Evolutionary conservation across 2,888 invertebrate genomes (phyloP).

Genomic region (Eupithecia subfuscata): DNA sequence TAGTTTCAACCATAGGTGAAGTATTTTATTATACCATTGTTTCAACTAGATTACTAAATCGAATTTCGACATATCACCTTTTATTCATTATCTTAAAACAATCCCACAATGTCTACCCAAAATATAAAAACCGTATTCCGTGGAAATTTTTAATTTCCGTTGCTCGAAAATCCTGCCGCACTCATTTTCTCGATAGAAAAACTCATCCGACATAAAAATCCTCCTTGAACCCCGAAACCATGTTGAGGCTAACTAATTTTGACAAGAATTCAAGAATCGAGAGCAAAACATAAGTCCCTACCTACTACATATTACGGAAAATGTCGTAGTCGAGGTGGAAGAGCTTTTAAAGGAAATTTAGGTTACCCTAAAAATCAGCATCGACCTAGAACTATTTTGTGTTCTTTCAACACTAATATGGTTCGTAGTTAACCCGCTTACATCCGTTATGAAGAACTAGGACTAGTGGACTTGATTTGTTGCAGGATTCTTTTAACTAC

Average conservation of each 20-base stretch:
- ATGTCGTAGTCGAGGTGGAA: too few species aligned
- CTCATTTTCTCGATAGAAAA: not conserved
- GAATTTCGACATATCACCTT: not conserved
- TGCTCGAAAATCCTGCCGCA: not conserved
- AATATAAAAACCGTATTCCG: not conserved
- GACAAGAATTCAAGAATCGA: not conserved
- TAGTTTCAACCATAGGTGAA: not conserved
- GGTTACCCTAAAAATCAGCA: not conserved
- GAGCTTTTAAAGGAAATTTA: not conserved
- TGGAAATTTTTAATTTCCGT: slow-evolving; percentile 11
- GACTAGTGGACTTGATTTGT: not conserved
- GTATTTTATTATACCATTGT: too few species aligned
- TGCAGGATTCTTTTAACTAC: not conserved
- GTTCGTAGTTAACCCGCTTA: too few species aligned
- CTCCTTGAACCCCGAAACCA: not conserved
- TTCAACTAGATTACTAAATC: not conserved
- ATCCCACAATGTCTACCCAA: not conserved
- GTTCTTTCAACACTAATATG: too few species aligned
- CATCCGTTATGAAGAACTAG: too few species aligned
- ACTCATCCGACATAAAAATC: not conserved
- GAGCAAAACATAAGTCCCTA: not conserved
- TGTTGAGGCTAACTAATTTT: not conserved
- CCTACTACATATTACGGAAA: too few species aligned
- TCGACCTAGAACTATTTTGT: too few species aligned
- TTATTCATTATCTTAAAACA: not conserved